A percentile compares a stretch with the other conserved stretches of the same genome.
phyloP scores from a whole-genome alignment of 2,888 invertebrate species.

The Athalia rosae region DNA sequence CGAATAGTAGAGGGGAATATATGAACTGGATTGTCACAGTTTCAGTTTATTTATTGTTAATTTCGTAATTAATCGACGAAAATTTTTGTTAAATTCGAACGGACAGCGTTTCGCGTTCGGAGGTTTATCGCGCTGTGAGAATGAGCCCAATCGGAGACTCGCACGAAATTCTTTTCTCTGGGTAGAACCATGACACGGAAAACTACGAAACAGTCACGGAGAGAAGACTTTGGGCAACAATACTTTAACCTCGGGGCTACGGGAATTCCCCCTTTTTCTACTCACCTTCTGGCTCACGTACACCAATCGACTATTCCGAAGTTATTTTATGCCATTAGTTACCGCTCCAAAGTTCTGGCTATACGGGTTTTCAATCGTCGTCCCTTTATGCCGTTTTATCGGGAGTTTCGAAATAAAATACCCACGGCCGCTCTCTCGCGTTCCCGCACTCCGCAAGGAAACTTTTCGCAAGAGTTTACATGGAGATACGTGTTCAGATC shows the following conservation, averaged over 20 bases:
- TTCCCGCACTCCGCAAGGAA: constrained; percentile 6
- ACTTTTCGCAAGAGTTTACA: neutral
- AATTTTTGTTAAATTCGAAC: no score
- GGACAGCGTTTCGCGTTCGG: no score
- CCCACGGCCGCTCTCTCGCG: constrained; percentile 1
- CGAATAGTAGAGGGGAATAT: no score
- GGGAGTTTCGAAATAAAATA: constrained; percentile 39
- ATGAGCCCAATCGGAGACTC: no score
- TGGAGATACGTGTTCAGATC: neutral
- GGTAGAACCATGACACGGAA: no score
- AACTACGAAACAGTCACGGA: neutral
- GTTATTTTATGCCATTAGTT: constrained; percentile 45
- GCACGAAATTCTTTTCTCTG: no score
- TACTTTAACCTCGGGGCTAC: no score
- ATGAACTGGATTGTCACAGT: no score
- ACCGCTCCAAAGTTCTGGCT: constrained; percentile 17
- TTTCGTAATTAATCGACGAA: no score
- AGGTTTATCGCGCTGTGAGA: no score
- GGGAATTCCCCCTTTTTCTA: neutral
- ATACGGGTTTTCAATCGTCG: constrained; percentile 38
- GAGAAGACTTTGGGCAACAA: neutral
- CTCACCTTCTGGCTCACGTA: constrained; percentile 31
- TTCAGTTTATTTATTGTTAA: no score
- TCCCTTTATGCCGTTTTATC: constrained; percentile 43
- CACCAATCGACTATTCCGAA: constrained; percentile 42